Conservation (phyloP, 2,888 invertebrate genomes). For the Smittia sp. region DNA sequence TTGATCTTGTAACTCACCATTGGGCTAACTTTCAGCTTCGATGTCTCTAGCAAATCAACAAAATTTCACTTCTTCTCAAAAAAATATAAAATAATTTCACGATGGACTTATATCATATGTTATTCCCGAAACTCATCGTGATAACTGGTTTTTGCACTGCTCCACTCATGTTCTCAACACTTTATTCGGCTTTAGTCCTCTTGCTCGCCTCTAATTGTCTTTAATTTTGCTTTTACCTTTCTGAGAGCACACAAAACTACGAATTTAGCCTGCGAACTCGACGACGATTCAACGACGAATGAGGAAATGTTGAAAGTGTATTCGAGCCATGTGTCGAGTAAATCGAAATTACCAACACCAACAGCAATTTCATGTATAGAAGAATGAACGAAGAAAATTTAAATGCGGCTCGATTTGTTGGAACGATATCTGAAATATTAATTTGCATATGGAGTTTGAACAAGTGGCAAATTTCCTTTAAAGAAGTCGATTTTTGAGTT, state of each 20-base stretch:
- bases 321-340: background rate
- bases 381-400: background rate
- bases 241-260: background rate
- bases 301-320: background rate
- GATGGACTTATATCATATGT: constrained; percentile 34
- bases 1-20: background rate
- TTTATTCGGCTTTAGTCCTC: background rate
- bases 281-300: background rate
- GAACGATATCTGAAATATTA: too few relatives aligned
- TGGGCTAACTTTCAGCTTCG: background rate
- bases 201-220: background rate
- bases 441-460: too few relatives aligned
- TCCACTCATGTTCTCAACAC: background rate
- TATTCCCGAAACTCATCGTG: constrained; percentile 17
- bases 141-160: background rate
- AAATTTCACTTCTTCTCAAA: background rate
- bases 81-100: constrained; percentile 8
- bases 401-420: too few relatives aligned
- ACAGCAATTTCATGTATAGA: background rate
- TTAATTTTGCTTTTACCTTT: background rate
- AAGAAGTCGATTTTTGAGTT: too few relatives aligned
- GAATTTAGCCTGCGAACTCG: background rate
- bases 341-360: background rate
- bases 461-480: too few relatives aligned
- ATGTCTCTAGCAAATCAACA: background rate